phyloP scores from a whole-genome alignment of 2,113 vertebrate species.

The Seriola aureovittata region DNA sequence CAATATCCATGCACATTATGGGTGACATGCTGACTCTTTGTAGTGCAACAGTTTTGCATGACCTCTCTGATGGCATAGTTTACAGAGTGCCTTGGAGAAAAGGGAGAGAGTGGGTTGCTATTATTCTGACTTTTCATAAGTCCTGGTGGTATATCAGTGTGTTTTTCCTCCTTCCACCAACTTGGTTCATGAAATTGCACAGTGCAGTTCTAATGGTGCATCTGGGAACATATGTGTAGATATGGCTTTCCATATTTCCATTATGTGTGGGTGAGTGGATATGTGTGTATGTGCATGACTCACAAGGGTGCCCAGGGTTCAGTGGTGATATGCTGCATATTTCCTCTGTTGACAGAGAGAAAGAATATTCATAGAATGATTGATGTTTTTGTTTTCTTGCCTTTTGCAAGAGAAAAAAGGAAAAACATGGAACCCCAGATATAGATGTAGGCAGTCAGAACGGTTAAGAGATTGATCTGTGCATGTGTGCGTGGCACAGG shows the following conservation, averaged over 20 bases:
- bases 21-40: background rate
- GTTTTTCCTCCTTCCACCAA: constrained; percentile 36
- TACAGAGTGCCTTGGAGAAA: background rate
- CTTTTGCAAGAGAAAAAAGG: constrained; percentile 24
- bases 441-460: constrained; percentile 42
- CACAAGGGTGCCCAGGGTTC: constrained; percentile 51
- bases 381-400: constrained; percentile 67
- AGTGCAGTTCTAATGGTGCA: constrained; percentile 45
- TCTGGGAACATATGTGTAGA: constrained; percentile 41
- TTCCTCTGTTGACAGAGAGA: constrained; percentile 54
- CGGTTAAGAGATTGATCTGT: constrained; percentile 39
- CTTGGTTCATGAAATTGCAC: constrained; percentile 45
- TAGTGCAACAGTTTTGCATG: background rate
- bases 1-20: background rate
- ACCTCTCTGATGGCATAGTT: constrained; percentile 14
- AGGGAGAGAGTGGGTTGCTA: background rate
- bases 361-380: constrained; percentile 63
- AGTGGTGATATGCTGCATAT: constrained; percentile 53
- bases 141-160: background rate
- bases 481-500: constrained; percentile 4
- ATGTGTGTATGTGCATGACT: constrained; percentile 37
- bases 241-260: constrained; percentile 57
- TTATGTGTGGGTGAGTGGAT: constrained; percentile 48
- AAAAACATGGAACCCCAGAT: constrained; percentile 41
- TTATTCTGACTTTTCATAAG: constrained; percentile 39